These are phyloP conservation scores for Rhipidura dahli DNA, from an alignment of 2,113 vertebrate genomes.

Conservation along the genomic window DNA sequence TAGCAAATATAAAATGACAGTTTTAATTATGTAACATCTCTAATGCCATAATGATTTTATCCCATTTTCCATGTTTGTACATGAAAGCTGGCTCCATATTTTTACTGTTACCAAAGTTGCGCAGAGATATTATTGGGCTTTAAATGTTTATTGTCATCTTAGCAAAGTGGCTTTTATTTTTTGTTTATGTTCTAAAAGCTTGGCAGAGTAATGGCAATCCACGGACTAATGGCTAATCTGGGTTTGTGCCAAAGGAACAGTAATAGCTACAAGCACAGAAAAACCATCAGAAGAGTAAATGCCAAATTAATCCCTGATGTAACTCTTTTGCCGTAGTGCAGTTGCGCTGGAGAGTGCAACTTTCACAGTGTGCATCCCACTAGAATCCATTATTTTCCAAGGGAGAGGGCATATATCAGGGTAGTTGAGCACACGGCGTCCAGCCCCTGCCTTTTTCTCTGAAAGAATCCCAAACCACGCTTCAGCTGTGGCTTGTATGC, in stretches of 20 bases:
- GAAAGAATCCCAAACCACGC: background rate
- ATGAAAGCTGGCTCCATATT: constrained; percentile 26
- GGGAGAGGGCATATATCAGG: background rate
- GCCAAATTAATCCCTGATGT: constrained; percentile 40
- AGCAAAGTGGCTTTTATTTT: constrained; percentile 53
- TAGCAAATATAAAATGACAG: constrained; percentile 20
- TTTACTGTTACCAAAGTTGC: constrained; percentile 15
- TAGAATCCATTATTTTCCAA: background rate
- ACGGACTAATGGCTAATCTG: constrained; percentile 56
- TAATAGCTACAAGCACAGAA: constrained; percentile 9
- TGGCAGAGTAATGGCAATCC: constrained; percentile 34
- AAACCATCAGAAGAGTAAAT: constrained; percentile 16
- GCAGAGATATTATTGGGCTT: constrained; percentile 24
- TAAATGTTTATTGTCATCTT: constrained; percentile 55
- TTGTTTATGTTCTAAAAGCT: constrained; percentile 40
- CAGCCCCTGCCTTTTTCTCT: background rate
- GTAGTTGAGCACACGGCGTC: background rate
- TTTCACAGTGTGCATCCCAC: background rate
- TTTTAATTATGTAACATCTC: constrained; percentile 34
- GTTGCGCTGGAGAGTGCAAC: background rate
- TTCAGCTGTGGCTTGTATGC: background rate
- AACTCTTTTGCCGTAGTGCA: background rate
- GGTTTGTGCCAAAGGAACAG: constrained; percentile 30
- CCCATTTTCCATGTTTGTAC: constrained; percentile 23
- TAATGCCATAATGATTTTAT: constrained; percentile 29